Base-by-base conservation (phyloP, 2,797 vertebrate species). In the Silurus aristotelis region DNA sequence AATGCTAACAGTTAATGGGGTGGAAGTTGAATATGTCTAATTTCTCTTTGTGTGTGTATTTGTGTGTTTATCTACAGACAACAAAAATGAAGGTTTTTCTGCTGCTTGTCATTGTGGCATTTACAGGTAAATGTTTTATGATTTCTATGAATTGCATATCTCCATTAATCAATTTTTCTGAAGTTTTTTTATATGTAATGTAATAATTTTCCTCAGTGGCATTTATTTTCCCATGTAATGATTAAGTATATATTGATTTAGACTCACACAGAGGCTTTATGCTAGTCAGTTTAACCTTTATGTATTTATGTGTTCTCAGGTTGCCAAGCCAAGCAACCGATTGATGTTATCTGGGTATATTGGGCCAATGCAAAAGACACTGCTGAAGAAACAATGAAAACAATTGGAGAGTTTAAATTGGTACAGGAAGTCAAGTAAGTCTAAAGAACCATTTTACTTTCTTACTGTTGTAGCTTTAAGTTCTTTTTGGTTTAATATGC, bases 401-500 rank as follows among this genome's bases (percentile, higher is more conserved):
- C 91, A 89, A 94, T 96, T 46, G 43, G 68, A 13, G 68, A 94
- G 48, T 96, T 94, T 8, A 91, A 94, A 80, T 88, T 96, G 78
- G 94, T 94, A 77, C 91, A 94, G 88, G 95, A 96, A 84, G 85
- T 96, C 86, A 95, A 95, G 96, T 97, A 90, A 91, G 94, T 94
- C 38, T 60, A 70, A 67, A 7, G 13, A 14, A 25, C 9, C 43
- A 15, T 17, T 27, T 56, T 31, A 76, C 72, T 27, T 0, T 56
- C n/a, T 9, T 58, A 0, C 0, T 56, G 55, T 56, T 56, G 9
- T 64, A 38, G 38, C 38, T 17, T 14, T n/a, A 5, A 12, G 19
- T 84, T 8, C 25, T 20, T n/a, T 22, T 27, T 61, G 76, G 25
- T 81, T 1, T 31, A 31, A 1, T 71, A 17, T 4, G 38, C 19